Percentiles rank a stretch among this genome's conserved stretches.
These are phyloP conservation scores for Stegophylla sp. DNA, from an alignment of 2,888 invertebrate genomes.

Conservation along the genomic window DNA sequence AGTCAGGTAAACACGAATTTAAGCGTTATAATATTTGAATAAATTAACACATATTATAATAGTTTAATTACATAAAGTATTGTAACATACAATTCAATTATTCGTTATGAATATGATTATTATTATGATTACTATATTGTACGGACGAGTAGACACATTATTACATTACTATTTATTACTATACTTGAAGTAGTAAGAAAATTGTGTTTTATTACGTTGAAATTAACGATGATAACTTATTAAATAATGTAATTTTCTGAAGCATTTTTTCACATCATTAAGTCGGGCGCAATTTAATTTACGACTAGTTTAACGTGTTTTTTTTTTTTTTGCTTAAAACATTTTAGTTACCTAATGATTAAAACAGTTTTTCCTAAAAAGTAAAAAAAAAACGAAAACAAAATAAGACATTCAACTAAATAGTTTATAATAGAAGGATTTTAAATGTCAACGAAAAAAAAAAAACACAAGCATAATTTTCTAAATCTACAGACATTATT, in stretches of 20 bases:
- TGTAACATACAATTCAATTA: too few relatives aligned
- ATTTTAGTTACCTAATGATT: slow-evolving; percentile 1
- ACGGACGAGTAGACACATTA: too few relatives aligned
- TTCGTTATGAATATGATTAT: too few relatives aligned
- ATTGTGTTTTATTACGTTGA: not conserved
- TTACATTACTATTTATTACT: too few relatives aligned
- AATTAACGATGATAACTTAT: not conserved
- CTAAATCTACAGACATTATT: not conserved
- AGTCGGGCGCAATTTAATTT: not conserved
- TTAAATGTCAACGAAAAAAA: not conserved
- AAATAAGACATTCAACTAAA: not conserved
- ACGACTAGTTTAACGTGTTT: not conserved
- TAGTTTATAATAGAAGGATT: not conserved
- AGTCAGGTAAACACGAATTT: too few relatives aligned
- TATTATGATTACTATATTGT: too few relatives aligned
- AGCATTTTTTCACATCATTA: not conserved
- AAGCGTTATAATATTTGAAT: too few relatives aligned
- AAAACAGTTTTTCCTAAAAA: not conserved
- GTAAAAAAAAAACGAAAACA: not conserved
- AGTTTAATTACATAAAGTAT: too few relatives aligned
- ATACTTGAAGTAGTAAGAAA: too few relatives aligned
- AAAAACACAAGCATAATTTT: not conserved
- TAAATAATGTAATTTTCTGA: not conserved
- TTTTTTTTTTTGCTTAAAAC: not conserved
- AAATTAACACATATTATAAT: too few relatives aligned